Conservation (phyloP, 2,797 vertebrate genomes). For the Galago senegalensis region DNA sequence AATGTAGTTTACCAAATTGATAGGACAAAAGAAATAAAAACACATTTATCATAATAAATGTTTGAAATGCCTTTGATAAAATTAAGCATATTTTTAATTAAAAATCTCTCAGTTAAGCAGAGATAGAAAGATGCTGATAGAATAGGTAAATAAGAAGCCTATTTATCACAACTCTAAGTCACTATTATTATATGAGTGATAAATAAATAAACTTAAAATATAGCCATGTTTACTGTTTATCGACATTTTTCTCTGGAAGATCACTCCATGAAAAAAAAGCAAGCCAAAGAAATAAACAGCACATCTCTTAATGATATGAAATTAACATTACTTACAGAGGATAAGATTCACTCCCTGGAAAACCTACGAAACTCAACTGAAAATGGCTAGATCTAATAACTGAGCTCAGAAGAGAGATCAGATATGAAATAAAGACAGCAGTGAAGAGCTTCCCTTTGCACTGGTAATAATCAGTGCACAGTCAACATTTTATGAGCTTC, state of each 20-base stretch:
- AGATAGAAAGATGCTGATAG: not conserved
- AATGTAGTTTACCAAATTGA: not conserved
- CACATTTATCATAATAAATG: slow-evolving; percentile 6
- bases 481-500: not conserved
- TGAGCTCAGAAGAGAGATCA: not conserved
- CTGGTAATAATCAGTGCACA: not conserved
- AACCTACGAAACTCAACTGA: not conserved
- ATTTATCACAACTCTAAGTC: slow-evolving; percentile 13
- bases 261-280: not conserved
- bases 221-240: not conserved
- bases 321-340: not conserved
- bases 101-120: not conserved
- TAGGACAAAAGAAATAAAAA: not conserved
- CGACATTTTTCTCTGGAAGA: not conserved
- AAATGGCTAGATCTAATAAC: not conserved
- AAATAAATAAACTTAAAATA: not conserved
- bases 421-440: not conserved
- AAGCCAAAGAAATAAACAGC: slow-evolving; percentile 18
- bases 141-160: not conserved
- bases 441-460: not conserved
- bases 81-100: not conserved
- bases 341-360: not conserved
- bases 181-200: not conserved
- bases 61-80: slow-evolving; percentile 32
- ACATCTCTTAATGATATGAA: not conserved